These are phyloP conservation scores for Epinotia demarniana DNA, from an alignment of 2,888 invertebrate genomes.

Conservation along the genomic window DNA sequence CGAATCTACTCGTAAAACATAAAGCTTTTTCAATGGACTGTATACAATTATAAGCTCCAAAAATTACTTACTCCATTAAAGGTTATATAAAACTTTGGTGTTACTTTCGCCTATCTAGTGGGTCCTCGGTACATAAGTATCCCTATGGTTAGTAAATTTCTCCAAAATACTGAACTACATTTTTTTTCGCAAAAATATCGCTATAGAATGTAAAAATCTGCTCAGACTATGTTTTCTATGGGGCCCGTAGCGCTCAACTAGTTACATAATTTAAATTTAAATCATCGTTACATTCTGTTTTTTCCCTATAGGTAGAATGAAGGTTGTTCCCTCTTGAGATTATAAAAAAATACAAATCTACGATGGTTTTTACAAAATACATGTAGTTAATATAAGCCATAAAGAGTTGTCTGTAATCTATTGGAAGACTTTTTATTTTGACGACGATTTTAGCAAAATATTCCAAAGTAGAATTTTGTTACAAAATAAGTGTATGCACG, in stretches of 20 bases:
- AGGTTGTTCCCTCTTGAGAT: conserved; percentile 65
- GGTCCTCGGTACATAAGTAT: conserved; percentile 68
- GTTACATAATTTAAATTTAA: conserved; percentile 13
- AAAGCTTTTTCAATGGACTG: conserved; percentile 51
- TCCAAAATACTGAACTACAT: conserved; percentile 81
- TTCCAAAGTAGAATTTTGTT: conserved; percentile 36
- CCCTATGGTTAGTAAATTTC: conserved; percentile 69
- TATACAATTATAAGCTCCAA: conserved; percentile 75
- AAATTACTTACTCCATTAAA: conserved; percentile 59
- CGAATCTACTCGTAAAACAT: conserved; percentile 30
- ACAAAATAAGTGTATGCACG: conserved; percentile 45
- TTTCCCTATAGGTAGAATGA: conserved; percentile 40
- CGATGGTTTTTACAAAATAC: conserved; percentile 31
- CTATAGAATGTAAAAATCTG: conserved; percentile 73
- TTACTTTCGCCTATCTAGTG: conserved; percentile 77
- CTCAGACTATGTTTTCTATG: conserved; percentile 65
- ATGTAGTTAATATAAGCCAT: conserved; percentile 51
- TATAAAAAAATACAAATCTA: conserved; percentile 11
- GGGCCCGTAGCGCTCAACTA: conserved; percentile 52
- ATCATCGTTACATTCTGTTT: conserved; percentile 5
- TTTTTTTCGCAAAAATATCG: conserved; percentile 75
- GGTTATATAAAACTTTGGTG: conserved; percentile 76
- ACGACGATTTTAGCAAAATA: conserved; percentile 50
- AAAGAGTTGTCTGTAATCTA: conserved; percentile 71
- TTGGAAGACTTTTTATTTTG: conserved; percentile 80